A percentile compares a stretch with the other conserved stretches of the same genome.
phyloP scores from a whole-genome alignment of 2,797 vertebrate genomes.

The Coregonus ussuriensis region DNA sequence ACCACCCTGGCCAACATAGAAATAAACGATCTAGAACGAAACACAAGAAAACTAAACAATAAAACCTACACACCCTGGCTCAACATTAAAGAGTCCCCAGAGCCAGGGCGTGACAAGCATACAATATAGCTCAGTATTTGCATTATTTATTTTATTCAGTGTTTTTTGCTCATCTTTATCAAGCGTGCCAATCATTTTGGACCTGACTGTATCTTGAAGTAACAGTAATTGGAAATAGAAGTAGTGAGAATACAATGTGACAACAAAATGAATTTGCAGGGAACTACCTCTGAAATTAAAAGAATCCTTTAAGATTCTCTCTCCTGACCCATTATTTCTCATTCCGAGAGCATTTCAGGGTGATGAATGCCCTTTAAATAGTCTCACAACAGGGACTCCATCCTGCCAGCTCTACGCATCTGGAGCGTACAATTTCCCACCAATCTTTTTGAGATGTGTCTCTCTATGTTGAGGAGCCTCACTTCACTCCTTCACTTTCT shows the following conservation, averaged over 20 bases:
- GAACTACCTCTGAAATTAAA: neutral
- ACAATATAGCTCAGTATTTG: too few relatives aligned
- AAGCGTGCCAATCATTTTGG: neutral
- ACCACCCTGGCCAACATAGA: too few relatives aligned
- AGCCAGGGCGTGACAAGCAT: too few relatives aligned
- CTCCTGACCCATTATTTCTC: neutral
- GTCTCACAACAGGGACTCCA: neutral
- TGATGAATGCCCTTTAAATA: conserved; percentile 11
- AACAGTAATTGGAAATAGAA: neutral
- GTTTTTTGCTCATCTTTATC: too few relatives aligned
- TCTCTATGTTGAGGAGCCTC: neutral
- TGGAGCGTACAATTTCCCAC: neutral
- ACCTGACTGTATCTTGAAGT: conserved; percentile 11
- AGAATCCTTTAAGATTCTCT: neutral
- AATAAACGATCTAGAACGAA: too few relatives aligned
- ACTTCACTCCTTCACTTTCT: neutral
- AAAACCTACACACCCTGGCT: too few relatives aligned
- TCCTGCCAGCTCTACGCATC: neutral
- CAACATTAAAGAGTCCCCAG: too few relatives aligned
- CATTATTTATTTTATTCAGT: too few relatives aligned
- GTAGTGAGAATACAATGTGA: neutral
- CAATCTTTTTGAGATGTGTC: neutral
- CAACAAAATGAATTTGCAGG: neutral
- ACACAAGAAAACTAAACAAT: too few relatives aligned
- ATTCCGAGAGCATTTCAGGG: neutral